Percentiles rank a stretch among this genome's conserved stretches.
phyloP scores from a whole-genome alignment of 2,797 vertebrate species.

The Bradypodion ventrale region DNA sequence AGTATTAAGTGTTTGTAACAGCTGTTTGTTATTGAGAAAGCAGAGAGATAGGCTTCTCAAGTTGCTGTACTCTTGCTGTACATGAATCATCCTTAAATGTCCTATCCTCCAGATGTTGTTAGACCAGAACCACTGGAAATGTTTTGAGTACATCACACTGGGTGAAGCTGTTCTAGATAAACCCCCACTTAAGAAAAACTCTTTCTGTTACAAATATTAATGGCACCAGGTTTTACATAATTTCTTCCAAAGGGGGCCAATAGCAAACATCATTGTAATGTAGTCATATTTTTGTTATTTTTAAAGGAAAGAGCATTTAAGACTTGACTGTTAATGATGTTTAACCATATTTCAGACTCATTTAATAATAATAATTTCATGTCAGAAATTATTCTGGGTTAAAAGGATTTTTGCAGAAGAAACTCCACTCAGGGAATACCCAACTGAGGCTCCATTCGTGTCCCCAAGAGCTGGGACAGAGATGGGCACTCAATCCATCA shows the following conservation, averaged over 20 bases:
- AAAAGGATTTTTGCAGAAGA: too few species aligned
- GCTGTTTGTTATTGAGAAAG: not conserved
- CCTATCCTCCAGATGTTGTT: not conserved
- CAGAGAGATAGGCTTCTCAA: not conserved
- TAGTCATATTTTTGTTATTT: not conserved
- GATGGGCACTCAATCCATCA: too few species aligned
- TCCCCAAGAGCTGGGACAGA: too few species aligned
- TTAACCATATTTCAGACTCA: slow-evolving; percentile 2
- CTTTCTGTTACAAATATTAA: not conserved
- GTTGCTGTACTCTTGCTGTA: not conserved
- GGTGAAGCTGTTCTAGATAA: not conserved
- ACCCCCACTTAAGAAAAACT: not conserved
- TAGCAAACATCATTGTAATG: not conserved
- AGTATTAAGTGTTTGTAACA: not conserved
- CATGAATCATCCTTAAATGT: not conserved
- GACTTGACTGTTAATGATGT: not conserved
- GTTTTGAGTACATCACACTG: not conserved
- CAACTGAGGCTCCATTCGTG: too few species aligned
- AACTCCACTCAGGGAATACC: too few species aligned
- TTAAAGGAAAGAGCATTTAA: not conserved
- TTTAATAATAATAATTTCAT: too few species aligned
- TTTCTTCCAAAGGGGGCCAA: not conserved
- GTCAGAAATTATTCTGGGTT: too few species aligned
- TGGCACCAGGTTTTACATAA: not conserved
- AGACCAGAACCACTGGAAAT: not conserved